phyloP scores from a whole-genome alignment of 2,113 vertebrate genomes.

The Spilogale gracilis region DNA sequence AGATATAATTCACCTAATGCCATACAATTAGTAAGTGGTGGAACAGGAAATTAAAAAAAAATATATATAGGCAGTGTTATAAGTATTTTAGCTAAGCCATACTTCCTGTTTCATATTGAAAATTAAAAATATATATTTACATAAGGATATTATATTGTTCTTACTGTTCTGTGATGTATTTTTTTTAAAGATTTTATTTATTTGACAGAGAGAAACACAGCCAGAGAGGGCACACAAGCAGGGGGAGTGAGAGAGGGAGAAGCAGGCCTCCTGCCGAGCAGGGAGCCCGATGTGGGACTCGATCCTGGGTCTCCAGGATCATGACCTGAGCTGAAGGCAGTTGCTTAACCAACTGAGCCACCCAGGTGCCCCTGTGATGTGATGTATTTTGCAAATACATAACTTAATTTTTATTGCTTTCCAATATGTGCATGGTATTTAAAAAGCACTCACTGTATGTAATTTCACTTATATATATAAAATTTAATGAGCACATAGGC shows the following conservation, averaged over 20 bases:
- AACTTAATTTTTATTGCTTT: not conserved
- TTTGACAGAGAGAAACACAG: too few species aligned
- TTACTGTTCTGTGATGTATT: not conserved
- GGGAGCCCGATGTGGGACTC: too few species aligned
- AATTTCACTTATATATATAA: not conserved
- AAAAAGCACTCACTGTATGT: not conserved
- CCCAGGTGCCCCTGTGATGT: too few species aligned
- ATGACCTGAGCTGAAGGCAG: too few species aligned
- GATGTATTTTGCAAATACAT: not conserved
- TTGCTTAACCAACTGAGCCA: too few species aligned
- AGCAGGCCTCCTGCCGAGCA: too few species aligned
- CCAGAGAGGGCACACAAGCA: too few species aligned
- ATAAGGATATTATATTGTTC: not conserved
- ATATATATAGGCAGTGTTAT: not conserved
- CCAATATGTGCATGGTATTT: not conserved
- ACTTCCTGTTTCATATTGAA: not conserved
- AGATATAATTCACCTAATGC: not conserved
- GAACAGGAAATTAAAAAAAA: not conserved
- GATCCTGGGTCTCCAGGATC: too few species aligned
- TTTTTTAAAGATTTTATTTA: too few species aligned
- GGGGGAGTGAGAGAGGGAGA: too few species aligned
- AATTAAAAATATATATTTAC: not conserved
- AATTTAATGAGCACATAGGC: not conserved
- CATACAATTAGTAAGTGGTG: not conserved
- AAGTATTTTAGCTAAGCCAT: not conserved